phyloP scores from a whole-genome alignment of 2,888 invertebrate species.

The Nezara viridula region DNA sequence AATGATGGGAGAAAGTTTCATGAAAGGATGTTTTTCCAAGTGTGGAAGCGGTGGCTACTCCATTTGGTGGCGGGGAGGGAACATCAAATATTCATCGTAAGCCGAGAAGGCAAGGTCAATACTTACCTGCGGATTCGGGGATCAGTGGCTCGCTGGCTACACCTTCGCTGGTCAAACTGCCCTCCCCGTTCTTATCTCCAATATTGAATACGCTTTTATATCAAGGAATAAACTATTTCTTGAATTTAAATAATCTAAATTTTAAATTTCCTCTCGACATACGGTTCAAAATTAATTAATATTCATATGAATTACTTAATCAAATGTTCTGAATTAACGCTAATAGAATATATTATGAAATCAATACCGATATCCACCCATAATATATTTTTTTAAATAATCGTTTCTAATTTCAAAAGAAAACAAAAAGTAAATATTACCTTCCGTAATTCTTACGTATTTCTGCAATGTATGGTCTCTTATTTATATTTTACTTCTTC shows the following conservation, averaged over 20 bases:
- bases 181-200: neutral
- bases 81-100: slow-evolving; percentile 23
- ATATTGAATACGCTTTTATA: neutral
- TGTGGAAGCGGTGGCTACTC: neutral
- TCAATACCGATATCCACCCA: too few relatives aligned
- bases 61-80: neutral
- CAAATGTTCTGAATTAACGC: too few relatives aligned
- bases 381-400: too few relatives aligned
- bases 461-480: too few relatives aligned
- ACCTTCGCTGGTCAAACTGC: neutral
- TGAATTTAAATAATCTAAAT: neutral
- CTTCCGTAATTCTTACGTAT: too few relatives aligned
- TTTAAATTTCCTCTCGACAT: too few relatives aligned
- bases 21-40: slow-evolving; percentile 7
- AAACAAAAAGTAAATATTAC: too few relatives aligned
- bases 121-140: neutral
- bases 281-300: too few relatives aligned
- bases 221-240: neutral
- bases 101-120: neutral
- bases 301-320: too few relatives aligned
- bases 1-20: neutral
- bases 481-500: too few relatives aligned
- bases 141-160: neutral
- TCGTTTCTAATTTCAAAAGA: too few relatives aligned
- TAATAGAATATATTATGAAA: too few relatives aligned